Conservation (phyloP, 2,113 vertebrate genomes). For the Jaculus jaculus region DNA sequence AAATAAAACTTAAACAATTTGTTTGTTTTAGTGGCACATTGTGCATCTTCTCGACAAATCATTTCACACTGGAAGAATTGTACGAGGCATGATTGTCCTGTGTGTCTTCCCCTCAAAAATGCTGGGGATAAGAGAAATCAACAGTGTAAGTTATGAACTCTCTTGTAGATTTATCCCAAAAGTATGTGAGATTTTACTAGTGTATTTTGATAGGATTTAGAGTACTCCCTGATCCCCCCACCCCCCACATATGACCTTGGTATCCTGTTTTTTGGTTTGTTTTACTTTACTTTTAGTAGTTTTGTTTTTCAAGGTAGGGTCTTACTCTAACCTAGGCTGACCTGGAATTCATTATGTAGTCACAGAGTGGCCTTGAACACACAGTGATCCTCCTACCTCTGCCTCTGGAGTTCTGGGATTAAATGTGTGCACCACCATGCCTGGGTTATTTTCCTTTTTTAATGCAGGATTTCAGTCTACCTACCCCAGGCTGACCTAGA, state of each 20-base stretch:
- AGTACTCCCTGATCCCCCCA: background rate
- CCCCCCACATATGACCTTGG: background rate
- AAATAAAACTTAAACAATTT: background rate
- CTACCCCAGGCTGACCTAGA: background rate
- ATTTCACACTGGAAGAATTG: conserved; percentile 99
- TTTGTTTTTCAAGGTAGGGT: no score
- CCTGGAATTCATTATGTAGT: no score
- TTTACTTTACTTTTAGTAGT: background rate
- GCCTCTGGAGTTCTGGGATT: no score
- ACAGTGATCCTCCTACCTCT: no score
- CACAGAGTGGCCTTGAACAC: no score
- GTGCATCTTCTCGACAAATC: conserved; percentile 99
- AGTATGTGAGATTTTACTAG: background rate
- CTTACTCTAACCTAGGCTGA: no score
- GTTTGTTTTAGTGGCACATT: conserved; percentile 93
- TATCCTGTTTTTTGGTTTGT: background rate
- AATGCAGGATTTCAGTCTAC: background rate
- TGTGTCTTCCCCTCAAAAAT: conserved; percentile 98
- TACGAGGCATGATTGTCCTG: conserved; percentile 98
- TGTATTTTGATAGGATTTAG: background rate
- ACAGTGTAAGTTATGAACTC: conserved; percentile 91
- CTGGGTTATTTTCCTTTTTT: background rate
- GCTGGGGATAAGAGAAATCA: conserved; percentile 98
- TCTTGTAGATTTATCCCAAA: background rate
- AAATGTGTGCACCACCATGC: no score